Evolutionary conservation across 2,113 vertebrate genomes (phyloP), one percentile per base, ranked within the genome.

Genomic region (Sisor rabdophorus): DNA sequence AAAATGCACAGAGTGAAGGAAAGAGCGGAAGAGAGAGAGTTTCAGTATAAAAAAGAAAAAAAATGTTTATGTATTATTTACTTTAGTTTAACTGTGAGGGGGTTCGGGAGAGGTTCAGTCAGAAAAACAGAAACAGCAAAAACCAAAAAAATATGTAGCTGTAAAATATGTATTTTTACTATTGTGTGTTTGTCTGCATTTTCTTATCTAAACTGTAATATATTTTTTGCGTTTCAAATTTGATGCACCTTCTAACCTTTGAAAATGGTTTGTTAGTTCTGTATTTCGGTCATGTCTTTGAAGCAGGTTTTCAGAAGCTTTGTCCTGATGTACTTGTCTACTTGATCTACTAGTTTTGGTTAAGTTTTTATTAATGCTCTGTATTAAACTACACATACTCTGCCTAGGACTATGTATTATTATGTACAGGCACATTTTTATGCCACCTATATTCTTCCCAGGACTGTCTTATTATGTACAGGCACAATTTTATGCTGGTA

Each of bases 1-100:
- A 55, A 22, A 70, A 32, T 8, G 32, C 53, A 47, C 19, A 17
- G 81, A 69, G 13, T 26, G 26, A 20, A 56, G 11, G 22, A 26
- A 52, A 59, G 71, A 59, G 73, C 79, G 67, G 67, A 84, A 71
- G 79, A 67, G 40, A 50, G 26, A 26, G 48, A 59, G 12, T 48
- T 11, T 15, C 3, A 22, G 24, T 15, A 58, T 53, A 24, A 50
- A 47, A 11, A 9, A 16, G 54, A 16, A 13, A 44, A 40, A 40
- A 6, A 24, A n/a, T n/a, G n/a, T n/a, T n/a, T n/a, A n/a, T n/a
- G n/a, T n/a, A n/a, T n/a, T n/a, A 17, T 53, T 4, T 52, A 30
- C n/a, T 22, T 60, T 15, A 16, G 20, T 13, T 11, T 32, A 40
- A 28, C 16, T 61, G 65, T 68, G 44, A n/a, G 24, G n/a, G 20